These are phyloP conservation scores for Diogma glabrata DNA, from an alignment of 2,888 invertebrate species.

Conservation along the genomic window DNA sequence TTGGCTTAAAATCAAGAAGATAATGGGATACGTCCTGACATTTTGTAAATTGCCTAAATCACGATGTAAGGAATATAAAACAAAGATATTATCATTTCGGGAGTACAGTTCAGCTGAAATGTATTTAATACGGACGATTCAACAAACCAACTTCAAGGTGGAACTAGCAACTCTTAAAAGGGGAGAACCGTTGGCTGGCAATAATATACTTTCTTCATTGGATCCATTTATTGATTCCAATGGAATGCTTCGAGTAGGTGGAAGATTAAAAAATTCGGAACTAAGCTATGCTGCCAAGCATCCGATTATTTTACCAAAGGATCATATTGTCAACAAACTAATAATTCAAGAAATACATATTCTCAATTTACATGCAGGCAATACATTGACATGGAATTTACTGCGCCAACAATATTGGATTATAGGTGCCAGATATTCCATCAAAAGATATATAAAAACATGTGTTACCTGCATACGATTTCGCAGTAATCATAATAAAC, in stretches of 20 bases:
- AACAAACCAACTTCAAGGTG: not conserved
- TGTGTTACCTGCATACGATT: not conserved
- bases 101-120: not conserved
- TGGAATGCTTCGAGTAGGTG: too few species aligned
- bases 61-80: too few species aligned
- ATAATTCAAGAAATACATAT: not conserved
- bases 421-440: not conserved
- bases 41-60: too few species aligned
- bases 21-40: not conserved
- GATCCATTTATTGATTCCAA: constrained; percentile 1
- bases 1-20: not conserved
- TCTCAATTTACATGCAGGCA: not conserved
- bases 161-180: not conserved
- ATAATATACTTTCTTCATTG: not conserved
- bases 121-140: not conserved
- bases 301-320: not conserved
- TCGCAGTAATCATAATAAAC: not conserved
- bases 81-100: too few species aligned
- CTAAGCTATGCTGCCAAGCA: not conserved
- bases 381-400: not conserved
- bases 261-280: not conserved
- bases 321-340: not conserved
- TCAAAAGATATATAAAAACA: not conserved
- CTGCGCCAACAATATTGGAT: not conserved
- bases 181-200: not conserved